Evolutionary conservation across 2,797 vertebrate species (phyloP).

Genomic region (Lacerta agilis): DNA sequence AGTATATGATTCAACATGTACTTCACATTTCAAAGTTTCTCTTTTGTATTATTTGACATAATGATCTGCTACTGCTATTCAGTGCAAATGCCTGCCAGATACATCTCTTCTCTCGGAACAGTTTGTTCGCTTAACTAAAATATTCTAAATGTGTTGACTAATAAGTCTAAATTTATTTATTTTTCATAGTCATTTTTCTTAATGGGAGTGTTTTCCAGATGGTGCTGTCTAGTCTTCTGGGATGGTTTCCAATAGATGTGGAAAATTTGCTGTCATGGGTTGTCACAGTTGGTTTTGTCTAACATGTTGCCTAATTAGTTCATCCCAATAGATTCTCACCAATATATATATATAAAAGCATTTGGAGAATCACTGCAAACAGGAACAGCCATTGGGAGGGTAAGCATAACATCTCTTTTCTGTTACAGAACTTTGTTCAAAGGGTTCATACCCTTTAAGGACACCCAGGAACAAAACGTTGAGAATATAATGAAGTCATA

Average conservation of each 20-base stretch:
- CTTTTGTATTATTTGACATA: conserved; percentile 49
- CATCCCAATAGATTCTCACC: conserved; percentile 67
- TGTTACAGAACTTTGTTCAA: conserved; percentile 26
- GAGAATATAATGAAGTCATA: conserved; percentile 2
- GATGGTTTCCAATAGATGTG: conserved; percentile 77
- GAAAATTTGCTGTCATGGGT: conserved; percentile 81
- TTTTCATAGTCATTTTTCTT: conserved; percentile 78
- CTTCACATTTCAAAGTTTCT: conserved; percentile 36
- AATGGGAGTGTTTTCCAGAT: conserved; percentile 83
- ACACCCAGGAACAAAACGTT: conserved; percentile 25
- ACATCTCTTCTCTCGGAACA: conserved; percentile 69
- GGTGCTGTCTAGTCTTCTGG: conserved; percentile 78
- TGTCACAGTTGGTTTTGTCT: conserved; percentile 75
- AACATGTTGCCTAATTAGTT: conserved; percentile 76
- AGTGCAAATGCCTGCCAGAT: conserved; percentile 57
- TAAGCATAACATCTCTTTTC: conserved; percentile 70
- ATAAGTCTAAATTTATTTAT: conserved; percentile 70
- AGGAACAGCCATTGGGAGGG: conserved; percentile 65
- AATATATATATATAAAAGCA: conserved; percentile 82
- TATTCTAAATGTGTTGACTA: conserved; percentile 78
- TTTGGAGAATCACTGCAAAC: conserved; percentile 50
- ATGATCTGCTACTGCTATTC: conserved; percentile 46
- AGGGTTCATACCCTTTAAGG: background rate
- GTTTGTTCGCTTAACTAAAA: conserved; percentile 74
- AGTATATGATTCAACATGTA: background rate